Evolutionary conservation across 2,888 invertebrate species (phyloP), one percentile per base, ranked within the genome.

Genomic region (Ichneumon xanthorius): DNA sequence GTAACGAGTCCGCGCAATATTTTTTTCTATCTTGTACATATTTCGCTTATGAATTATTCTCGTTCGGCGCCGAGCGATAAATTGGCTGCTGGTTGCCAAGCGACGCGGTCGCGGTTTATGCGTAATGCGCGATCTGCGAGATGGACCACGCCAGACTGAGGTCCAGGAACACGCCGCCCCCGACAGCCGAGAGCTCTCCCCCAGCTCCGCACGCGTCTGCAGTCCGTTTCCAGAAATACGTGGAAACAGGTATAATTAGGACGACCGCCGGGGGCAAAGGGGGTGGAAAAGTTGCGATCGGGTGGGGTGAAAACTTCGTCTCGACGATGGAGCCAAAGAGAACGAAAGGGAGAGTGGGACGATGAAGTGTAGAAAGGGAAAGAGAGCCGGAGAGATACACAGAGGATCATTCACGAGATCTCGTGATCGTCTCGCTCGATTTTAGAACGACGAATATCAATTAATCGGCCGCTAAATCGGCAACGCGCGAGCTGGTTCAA

Each of bases 171-270:
- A 89, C 90, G 88, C 88, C 84, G 84, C 85, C 87, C 87, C 82
- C 85, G 71, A 85, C 72, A 84, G 63, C 71, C 63, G 80, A 55
- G 75, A 79, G 73, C 75, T 72, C 88, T 87, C 88, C 81, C 83
- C 87, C 85, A 85, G 86, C 84, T 70, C 84, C 86, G 88, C 89
- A 89, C 89, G 80, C 91, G 89, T 89, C 89, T 89, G 87, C 88
- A 89, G 90, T 90, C 91, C 92, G 92, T 92, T 94, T 94, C 94
- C 94, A 93, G 94, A 94, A 94, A 94, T 93, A 93, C 92, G 93
- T 92, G 92, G 93, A 92, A 92, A 92, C 90, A 91, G 88, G 89
- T 92, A 89, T 93, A 93, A 93, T 93, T 93, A 93, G 93, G 92
- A 89, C 89, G 16, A 86, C 88, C 90, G 89, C 87, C 89, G 89